Evolutionary conservation across 1,140 invertebrate species (phyloP), one percentile per base, ranked within the genome.

Genomic region (Drosophila repletoides): DNA sequence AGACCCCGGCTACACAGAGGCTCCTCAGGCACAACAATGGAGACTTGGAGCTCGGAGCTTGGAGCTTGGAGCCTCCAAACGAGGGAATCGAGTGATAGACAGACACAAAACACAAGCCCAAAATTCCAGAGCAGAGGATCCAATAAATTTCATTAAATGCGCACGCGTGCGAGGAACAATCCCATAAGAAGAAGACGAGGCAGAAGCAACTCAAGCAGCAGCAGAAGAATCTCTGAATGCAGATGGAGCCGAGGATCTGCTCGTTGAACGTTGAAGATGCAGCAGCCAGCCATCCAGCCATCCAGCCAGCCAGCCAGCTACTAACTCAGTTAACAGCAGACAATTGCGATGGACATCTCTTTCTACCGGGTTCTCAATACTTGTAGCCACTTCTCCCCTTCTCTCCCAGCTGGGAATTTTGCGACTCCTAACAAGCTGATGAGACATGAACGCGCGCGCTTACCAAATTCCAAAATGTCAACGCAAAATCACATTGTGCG

Each of bases 131-230:
- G 64, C 81, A 76, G 53, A 87, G 76, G 66, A 55, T 80, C 74
- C 84, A 88, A 88, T 88, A 88, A 88, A 88, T 88, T 88, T 88
- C 49, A 75, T 88, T 83, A 83, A 88, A 88, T 88, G 84, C 84
- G 84, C 77, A 88, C 84, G 84, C 84, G 84, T 88, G 84, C 83
- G 76, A 81, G 56, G 46, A 72, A 71, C 81, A 74, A 53, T 38
- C 29, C 56, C 12, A 53, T 28, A 34, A 49, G 21, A 5, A 10
- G 17, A 17, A 43, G 26, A 14, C 33, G 31, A 12, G 33, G 40
- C 10, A 29, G 15, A 10, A 36, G 34, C 14, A 59, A 40, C 14
- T 26, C 19, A 53, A 46, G 26, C 15, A 31, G 3, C 19, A 43
- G 40, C 26, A 28, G 33, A 46, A n/a, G n/a, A n/a, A n/a, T n/a